Evolutionary conservation across 2,888 invertebrate genomes (phyloP).

Genomic region (Tuberolachnus salignus): DNA sequence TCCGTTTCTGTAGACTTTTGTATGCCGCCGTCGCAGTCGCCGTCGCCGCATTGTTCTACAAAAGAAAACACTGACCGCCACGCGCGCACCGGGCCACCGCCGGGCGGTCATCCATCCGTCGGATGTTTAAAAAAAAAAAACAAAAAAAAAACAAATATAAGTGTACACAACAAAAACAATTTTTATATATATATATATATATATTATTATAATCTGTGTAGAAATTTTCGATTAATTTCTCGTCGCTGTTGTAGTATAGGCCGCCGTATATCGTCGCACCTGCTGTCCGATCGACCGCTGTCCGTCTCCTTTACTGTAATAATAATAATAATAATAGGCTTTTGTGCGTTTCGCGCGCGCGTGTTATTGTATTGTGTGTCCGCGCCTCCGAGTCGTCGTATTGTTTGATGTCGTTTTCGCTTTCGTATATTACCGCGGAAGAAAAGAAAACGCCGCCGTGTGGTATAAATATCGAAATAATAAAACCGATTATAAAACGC

Average conservation of each 20-base stretch:
- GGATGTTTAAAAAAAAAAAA: background rate
- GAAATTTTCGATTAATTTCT: constrained; percentile 37
- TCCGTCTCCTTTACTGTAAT: background rate
- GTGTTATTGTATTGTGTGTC: background rate
- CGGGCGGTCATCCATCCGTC: constrained; percentile 32
- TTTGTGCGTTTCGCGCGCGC: background rate
- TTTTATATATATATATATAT: too few relatives aligned
- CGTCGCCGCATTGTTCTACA: constrained; percentile 33
- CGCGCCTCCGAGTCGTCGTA: too few relatives aligned
- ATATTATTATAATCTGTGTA: constrained; percentile 28
- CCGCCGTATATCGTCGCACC: background rate
- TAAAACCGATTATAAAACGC: background rate
- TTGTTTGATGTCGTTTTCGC: constrained; percentile 9
- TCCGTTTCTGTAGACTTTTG: background rate
- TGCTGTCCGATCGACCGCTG: constrained; percentile 8
- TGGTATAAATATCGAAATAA: background rate
- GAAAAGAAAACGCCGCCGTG: background rate
- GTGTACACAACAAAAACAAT: background rate
- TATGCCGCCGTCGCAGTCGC: background rate
- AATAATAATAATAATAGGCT: too few relatives aligned
- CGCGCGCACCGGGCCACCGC: constrained; percentile 25
- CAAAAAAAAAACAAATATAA: background rate
- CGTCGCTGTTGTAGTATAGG: constrained; percentile 20
- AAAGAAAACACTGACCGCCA: constrained; percentile 45
- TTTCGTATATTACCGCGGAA: background rate